Percentiles rank a stretch among this genome's conserved stretches.
These are phyloP conservation scores for Chaitophorus viminalis DNA, from an alignment of 2,888 invertebrate species.

Conservation along the genomic window DNA sequence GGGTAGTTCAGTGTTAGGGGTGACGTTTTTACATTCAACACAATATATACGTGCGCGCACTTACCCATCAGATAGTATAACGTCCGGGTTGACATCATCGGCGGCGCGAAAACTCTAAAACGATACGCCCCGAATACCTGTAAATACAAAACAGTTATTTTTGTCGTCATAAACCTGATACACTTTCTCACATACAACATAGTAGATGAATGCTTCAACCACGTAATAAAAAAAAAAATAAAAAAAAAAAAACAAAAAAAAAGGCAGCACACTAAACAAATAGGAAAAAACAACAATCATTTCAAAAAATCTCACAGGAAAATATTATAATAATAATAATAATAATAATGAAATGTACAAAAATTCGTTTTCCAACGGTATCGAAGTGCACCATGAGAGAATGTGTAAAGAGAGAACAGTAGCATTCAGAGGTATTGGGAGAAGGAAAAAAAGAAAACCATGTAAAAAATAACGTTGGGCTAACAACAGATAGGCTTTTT, in stretches of 20 bases:
- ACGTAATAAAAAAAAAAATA: neutral
- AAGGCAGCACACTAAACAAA: neutral
- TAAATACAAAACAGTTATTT: conserved; percentile 6
- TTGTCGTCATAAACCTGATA: neutral
- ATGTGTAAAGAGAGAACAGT: neutral
- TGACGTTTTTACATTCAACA: neutral
- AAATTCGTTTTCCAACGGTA: no score
- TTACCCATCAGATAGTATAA: conserved; percentile 30
- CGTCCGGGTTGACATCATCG: conserved; percentile 43
- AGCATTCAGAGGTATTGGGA: no score
- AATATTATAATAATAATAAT: no score
- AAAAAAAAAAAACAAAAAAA: neutral
- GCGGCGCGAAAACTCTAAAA: neutral
- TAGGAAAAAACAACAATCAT: no score
- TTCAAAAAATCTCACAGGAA: no score
- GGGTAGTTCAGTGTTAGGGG: no score
- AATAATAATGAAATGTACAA: no score
- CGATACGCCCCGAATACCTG: conserved; percentile 22
- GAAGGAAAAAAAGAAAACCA: neutral
- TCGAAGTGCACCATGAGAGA: no score
- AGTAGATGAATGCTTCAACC: neutral
- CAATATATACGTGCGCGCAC: neutral
- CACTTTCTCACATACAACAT: neutral
- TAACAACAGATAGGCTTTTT: conserved; percentile 12
- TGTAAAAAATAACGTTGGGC: neutral